Percentiles rank a stretch among this genome's conserved stretches.
phyloP scores from a whole-genome alignment of 2,888 invertebrate genomes.

The Elysia crispata region DNA sequence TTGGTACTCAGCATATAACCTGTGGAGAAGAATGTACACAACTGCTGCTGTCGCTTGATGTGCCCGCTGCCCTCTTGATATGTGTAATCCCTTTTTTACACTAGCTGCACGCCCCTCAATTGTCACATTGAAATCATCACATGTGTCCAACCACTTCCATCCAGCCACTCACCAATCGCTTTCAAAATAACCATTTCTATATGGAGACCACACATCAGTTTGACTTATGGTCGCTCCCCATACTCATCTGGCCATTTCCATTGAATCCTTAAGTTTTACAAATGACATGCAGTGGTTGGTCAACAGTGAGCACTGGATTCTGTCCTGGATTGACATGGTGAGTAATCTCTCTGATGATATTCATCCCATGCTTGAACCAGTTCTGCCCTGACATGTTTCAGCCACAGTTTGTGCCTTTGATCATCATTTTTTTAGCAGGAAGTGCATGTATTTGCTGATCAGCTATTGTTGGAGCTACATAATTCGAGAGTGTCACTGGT shows the following conservation, averaged over 20 bases:
- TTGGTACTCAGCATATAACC: too few species aligned
- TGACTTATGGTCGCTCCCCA: constrained; percentile 60
- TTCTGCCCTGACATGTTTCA: too few species aligned
- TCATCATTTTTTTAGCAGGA: too few species aligned
- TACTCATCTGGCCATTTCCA: constrained; percentile 62
- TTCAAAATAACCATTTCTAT: constrained; percentile 64
- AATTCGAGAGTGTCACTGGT: too few species aligned
- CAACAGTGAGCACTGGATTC: constrained; percentile 59
- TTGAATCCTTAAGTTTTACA: constrained; percentile 66
- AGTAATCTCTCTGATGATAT: constrained; percentile 47
- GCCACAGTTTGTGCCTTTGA: too few species aligned
- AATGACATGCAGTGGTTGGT: constrained; percentile 64
- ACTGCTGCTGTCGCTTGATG: constrained; percentile 29
- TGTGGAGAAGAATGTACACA: neutral
- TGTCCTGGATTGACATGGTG: constrained; percentile 61
- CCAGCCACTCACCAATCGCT: too few species aligned
- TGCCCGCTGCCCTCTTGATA: neutral
- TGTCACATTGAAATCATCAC: too few species aligned
- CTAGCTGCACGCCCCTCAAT: too few species aligned
- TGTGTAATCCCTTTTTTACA: constrained; percentile 57
- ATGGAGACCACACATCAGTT: constrained; percentile 68
- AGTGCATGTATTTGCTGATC: too few species aligned
- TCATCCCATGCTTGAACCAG: constrained; percentile 59
- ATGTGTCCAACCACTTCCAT: too few species aligned
- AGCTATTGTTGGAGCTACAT: too few species aligned